phyloP scores from a whole-genome alignment of 2,888 invertebrate genomes.

The Heliconius hortense region DNA sequence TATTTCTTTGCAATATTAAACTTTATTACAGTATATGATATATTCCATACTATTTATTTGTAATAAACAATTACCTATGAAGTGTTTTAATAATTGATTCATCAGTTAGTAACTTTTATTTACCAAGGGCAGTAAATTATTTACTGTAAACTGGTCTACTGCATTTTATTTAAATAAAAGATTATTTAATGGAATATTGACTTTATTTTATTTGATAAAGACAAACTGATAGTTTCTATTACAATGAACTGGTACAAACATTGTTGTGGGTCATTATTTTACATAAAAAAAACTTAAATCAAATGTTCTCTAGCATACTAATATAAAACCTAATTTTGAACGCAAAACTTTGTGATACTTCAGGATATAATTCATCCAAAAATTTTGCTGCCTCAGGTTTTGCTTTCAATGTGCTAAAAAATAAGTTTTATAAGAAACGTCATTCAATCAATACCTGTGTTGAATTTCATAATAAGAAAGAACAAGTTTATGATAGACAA shows the following conservation, averaged over 20 bases:
- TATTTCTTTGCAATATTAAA: background rate
- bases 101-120: background rate
- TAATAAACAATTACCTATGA: background rate
- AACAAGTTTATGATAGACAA: background rate
- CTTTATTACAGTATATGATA: background rate
- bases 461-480: background rate
- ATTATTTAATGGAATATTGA: conserved; percentile 35
- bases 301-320: conserved; percentile 2
- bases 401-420: background rate
- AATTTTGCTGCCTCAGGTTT: conserved; percentile 1
- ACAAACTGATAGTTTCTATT: conserved; percentile 14
- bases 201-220: conserved; percentile 33
- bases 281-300: background rate
- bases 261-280: background rate
- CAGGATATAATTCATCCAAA: background rate
- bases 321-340: background rate
- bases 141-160: conserved; percentile 1
- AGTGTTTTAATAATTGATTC: background rate
- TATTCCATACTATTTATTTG: background rate
- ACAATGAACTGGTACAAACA: background rate
- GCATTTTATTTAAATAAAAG: conserved; percentile 35
- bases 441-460: background rate
- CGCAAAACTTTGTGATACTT: background rate
- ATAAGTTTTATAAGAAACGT: background rate
- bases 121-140: background rate